Conservation (phyloP, 2,797 vertebrate species). For the Bradypodion pumilum region DNA sequence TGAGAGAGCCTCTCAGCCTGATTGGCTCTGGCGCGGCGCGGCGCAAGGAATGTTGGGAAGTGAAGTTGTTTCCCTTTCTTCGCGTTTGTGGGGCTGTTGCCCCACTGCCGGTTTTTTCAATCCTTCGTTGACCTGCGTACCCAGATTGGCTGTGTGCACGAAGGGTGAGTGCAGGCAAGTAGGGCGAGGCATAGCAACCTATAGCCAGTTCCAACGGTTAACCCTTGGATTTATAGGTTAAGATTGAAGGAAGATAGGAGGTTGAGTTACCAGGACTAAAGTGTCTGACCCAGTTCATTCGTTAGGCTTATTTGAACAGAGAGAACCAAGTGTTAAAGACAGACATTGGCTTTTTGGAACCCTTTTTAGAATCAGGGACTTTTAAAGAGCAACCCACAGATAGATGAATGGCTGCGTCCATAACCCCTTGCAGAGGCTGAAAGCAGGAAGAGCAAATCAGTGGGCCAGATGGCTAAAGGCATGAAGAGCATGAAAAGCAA, state of each 20-base stretch:
- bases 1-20: too few relatives aligned
- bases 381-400: conserved; percentile 10
- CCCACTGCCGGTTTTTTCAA: too few relatives aligned
- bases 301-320: not conserved
- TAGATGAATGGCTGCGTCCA: conserved; percentile 19
- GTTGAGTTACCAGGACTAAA: not conserved
- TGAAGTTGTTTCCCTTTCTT: too few relatives aligned
- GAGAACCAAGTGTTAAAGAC: conserved; percentile 18
- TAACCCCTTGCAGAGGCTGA: not conserved
- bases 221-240: too few relatives aligned
- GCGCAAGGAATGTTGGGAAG: too few relatives aligned
- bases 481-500: conserved; percentile 19
- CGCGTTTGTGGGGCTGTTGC: too few relatives aligned
- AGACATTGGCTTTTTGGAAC: not conserved
- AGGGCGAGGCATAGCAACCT: too few relatives aligned
- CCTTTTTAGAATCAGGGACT: not conserved
- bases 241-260: not conserved
- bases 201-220: too few relatives aligned
- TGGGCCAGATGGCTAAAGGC: conserved; percentile 33
- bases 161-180: too few relatives aligned
- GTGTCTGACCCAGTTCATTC: not conserved
- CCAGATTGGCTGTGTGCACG: too few relatives aligned
- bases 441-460: conserved; percentile 1
- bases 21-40: too few relatives aligned
- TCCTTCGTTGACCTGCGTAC: too few relatives aligned